Evolutionary conservation across 2,888 invertebrate species (phyloP), one percentile per base, ranked within the genome.

Genomic region (Phragmatobia fuliginosa): DNA sequence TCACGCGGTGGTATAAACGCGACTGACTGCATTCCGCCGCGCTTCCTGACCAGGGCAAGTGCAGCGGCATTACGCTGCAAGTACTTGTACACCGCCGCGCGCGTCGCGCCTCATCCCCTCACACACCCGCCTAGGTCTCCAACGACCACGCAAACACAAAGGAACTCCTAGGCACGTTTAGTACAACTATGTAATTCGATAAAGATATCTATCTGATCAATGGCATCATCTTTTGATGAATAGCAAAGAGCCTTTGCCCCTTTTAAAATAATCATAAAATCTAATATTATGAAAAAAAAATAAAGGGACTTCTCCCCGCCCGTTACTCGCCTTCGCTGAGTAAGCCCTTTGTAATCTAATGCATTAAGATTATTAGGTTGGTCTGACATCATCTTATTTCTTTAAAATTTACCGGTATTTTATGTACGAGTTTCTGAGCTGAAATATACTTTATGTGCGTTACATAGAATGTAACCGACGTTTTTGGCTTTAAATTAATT

Each of bases 1-100:
- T 78, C 86, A 79, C 82, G 84, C 85, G 83, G 85, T 84, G 86
- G 81, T 86, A 87, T 89, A 89, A 94, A 94, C 95, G 94, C 93
- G 95, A 89, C 94, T 94, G 95, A 95, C 95, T 92, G 94, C 95
- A 95, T 95, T 95, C 95, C 95, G 88, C 89, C 83, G 92, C 94
- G 94, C 94, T 94, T 95, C 95, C 94, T 94, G 95, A 93, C 94
- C 94, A 89, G 88, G 91, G 94, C 94, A 94, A 94, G 94, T 94
- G 94, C 92, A 92, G 90, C 89, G 90, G 88, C 93, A 93, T 92
- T 93, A 92, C 92, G 85, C 89, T 91, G 92, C 92, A 90, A 93
- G 93, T 93, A 93, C 92, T 78, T 88, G 65, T 25, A 56, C 65
- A 36, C 56, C 38, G 36, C 56, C 63, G 21, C 49, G 38, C 62